phyloP scores from a whole-genome alignment of 2,888 invertebrate species.

The Apotomis capreana region DNA sequence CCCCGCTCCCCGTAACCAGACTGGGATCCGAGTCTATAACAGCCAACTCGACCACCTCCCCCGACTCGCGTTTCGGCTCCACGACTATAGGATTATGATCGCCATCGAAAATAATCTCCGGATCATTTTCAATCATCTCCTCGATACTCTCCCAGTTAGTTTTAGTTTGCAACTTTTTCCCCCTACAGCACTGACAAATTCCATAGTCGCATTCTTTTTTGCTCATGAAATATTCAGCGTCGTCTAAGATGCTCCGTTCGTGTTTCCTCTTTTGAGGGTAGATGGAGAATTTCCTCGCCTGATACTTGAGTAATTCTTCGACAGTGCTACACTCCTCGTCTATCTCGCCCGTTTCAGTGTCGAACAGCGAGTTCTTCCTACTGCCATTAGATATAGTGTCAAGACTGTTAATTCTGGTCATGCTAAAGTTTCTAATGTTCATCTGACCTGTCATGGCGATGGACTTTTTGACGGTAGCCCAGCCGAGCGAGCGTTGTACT shows the following conservation, averaged over 20 bases:
- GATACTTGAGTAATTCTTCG: constrained; percentile 68
- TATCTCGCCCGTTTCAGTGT: constrained; percentile 54
- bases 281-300: constrained; percentile 71
- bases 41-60: constrained; percentile 39
- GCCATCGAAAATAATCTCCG: constrained; percentile 77
- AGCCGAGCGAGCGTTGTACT: constrained; percentile 94
- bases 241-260: constrained; percentile 73
- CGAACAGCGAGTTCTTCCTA: constrained; percentile 45
- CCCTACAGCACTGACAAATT: constrained; percentile 69
- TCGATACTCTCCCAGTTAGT: constrained; percentile 75
- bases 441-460: constrained; percentile 89
- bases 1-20: constrained; percentile 47
- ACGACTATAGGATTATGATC: constrained; percentile 73
- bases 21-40: constrained; percentile 46
- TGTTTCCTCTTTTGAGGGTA: constrained; percentile 57
- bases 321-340: constrained; percentile 61
- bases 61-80: constrained; percentile 55
- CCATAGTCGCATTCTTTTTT: constrained; percentile 77
- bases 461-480: constrained; percentile 91
- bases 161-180: constrained; percentile 60
- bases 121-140: constrained; percentile 78
- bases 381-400: constrained; percentile 50
- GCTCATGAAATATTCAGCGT: constrained; percentile 68
- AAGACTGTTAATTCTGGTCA: constrained; percentile 53
- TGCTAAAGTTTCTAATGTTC: constrained; percentile 67